A percentile compares a stretch with the other conserved stretches of the same genome.
Conservation (phyloP, 2,797 vertebrate genomes). For the Diplodus puntazzo region DNA sequence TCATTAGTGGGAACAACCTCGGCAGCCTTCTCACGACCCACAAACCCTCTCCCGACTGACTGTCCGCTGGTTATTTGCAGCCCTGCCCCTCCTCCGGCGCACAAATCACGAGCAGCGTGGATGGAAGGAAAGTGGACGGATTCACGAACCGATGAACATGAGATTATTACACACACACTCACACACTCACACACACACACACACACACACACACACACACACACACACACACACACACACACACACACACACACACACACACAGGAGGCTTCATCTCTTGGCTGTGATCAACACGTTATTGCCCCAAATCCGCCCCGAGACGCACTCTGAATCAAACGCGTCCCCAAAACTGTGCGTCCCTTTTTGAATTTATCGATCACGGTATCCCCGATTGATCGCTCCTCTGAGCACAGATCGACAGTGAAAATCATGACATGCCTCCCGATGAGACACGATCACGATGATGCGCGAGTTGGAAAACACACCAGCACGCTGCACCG, state of each 20-base stretch:
- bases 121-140: background rate
- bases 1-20: conserved; percentile 37
- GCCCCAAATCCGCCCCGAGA: too few relatives aligned
- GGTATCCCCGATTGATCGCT: too few relatives aligned
- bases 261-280: too few relatives aligned
- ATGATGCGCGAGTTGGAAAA: background rate
- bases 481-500: background rate
- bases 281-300: too few relatives aligned
- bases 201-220: too few relatives aligned
- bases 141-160: background rate
- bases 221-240: too few relatives aligned
- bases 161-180: background rate
- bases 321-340: too few relatives aligned
- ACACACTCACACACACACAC: too few relatives aligned
- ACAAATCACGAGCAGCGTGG: conserved; percentile 17
- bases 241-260: too few relatives aligned
- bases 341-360: too few relatives aligned
- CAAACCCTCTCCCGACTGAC: conserved; percentile 21
- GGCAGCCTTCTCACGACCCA: conserved; percentile 59
- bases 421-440: background rate
- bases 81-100: conserved; percentile 30
- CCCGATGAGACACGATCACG: background rate
- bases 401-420: background rate
- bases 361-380: too few relatives aligned
- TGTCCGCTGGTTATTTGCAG: conserved; percentile 34